Base-by-base conservation (phyloP, 1,140 invertebrate genomes). In the Portunus trituberculatus region DNA sequence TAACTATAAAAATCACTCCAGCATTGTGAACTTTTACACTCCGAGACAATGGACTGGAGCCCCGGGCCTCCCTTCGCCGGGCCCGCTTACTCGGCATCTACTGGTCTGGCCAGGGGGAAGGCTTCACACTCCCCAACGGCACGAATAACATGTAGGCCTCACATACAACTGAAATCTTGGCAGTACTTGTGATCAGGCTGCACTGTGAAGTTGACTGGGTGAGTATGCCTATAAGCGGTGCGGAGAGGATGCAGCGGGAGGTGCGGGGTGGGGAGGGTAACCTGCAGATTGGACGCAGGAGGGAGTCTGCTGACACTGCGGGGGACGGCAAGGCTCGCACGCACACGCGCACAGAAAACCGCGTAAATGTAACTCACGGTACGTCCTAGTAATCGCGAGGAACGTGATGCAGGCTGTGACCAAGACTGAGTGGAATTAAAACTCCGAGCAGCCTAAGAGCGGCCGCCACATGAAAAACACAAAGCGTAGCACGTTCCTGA, bases 201-300 rank as follows among this genome's bases (percentile, higher is more conserved):
- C 67, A 20, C 67, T 25, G 67, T 25, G 67, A 7, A 12, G 25
- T 6, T n/a, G 67, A 76, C 10, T 3, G 67, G 52, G 1, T 25
- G 67, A 20, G 48, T 48, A 84, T 94, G 93, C n/a, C 39, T 89
- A 46, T 94, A 94, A 82, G 93, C 67, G 89, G 93, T 31, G 88
- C 31, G 14, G 88, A 52, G 59, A 76, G 84, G 94, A 45, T 88
- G 94, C 84, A 95, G 46, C 88, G 89, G 93, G 90, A 48, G 93
- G 88, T 28, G 83, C 52, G 25, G 88, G 32, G 32, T 12, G 45
- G 45, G 88, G 88, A 89, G 52, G 82, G 59, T 88, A 76, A 46
- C 94, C 94, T 95, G 94, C 83, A 95, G 94, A 95, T 95, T 95
- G 94, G 46, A 95, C 94, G 29, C 94, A 92, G 94, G 52, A 67